Evolutionary conservation across 2,797 vertebrate species (phyloP).

Genomic region (Channallabes apus): DNA sequence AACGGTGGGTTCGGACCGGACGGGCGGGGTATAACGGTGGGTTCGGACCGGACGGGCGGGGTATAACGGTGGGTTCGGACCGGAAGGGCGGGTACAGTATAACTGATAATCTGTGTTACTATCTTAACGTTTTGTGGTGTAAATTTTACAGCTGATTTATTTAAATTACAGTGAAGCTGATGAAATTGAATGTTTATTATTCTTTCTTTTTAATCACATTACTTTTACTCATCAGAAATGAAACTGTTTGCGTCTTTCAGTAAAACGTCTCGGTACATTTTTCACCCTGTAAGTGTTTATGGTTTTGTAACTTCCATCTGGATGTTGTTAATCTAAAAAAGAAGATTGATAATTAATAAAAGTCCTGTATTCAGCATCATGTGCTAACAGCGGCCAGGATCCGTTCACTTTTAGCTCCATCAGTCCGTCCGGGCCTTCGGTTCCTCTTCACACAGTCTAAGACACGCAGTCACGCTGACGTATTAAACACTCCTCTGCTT

Average conservation of each 20-base stretch:
- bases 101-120: too few species aligned
- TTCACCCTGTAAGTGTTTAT: not conserved
- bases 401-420: not conserved
- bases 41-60: too few species aligned
- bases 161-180: not conserved
- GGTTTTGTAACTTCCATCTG: not conserved
- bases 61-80: too few species aligned
- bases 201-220: not conserved
- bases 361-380: not conserved
- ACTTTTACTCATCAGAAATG: not conserved
- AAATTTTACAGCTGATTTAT: too few species aligned
- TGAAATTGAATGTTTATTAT: not conserved
- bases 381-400: not conserved
- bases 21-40: too few species aligned
- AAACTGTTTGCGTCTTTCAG: not conserved
- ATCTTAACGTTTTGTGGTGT: too few species aligned
- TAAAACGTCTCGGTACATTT: not conserved
- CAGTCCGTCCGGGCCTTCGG: not conserved
- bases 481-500: slow-evolving; percentile 16
- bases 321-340: not conserved
- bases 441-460: not conserved
- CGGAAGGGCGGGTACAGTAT: too few species aligned
- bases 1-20: too few species aligned
- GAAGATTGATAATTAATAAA: not conserved
- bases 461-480: not conserved